A percentile compares a stretch with the other conserved stretches of the same genome.
phyloP scores from a whole-genome alignment of 2,797 vertebrate species.

The Huso huso region DNA sequence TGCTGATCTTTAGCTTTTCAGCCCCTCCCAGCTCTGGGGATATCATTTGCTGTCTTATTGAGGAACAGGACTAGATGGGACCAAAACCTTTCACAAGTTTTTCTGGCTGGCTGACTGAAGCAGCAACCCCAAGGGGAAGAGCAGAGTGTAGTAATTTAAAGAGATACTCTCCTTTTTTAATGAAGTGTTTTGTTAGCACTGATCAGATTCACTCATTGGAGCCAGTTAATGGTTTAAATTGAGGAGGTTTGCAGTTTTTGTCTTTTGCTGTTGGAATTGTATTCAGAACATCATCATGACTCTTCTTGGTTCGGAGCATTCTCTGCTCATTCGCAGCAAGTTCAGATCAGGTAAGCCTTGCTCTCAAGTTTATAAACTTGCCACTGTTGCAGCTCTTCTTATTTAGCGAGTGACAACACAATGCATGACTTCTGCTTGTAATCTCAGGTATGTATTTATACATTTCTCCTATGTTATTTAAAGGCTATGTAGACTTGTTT shows the following conservation, averaged over 20 bases:
- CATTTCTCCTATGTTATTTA: too few species aligned
- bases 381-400: background rate
- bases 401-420: too few species aligned
- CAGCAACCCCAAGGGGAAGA: conserved; percentile 24
- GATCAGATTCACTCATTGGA: conserved; percentile 47
- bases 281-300: conserved; percentile 81
- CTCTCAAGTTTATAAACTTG: background rate
- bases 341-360: conserved; percentile 93
- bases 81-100: conserved; percentile 55
- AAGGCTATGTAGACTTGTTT: too few species aligned
- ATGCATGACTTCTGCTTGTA: too few species aligned
- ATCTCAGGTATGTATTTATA: too few species aligned
- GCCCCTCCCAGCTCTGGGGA: conserved; percentile 54
- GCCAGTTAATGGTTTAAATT: conserved; percentile 51
- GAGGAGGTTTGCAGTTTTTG: conserved; percentile 42
- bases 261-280: conserved; percentile 64
- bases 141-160: conserved; percentile 22
- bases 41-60: conserved; percentile 53
- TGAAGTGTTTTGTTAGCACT: conserved; percentile 43
- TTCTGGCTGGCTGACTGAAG: conserved; percentile 41
- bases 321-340: conserved; percentile 96
- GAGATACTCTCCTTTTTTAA: conserved; percentile 28
- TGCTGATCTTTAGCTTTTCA: conserved; percentile 45
- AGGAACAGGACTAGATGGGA: conserved; percentile 71
- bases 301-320: conserved; percentile 94